Evolutionary conservation across 2,888 invertebrate genomes (phyloP), one percentile per base, ranked within the genome.

Genomic region (Lasioglossum pauxillum): DNA sequence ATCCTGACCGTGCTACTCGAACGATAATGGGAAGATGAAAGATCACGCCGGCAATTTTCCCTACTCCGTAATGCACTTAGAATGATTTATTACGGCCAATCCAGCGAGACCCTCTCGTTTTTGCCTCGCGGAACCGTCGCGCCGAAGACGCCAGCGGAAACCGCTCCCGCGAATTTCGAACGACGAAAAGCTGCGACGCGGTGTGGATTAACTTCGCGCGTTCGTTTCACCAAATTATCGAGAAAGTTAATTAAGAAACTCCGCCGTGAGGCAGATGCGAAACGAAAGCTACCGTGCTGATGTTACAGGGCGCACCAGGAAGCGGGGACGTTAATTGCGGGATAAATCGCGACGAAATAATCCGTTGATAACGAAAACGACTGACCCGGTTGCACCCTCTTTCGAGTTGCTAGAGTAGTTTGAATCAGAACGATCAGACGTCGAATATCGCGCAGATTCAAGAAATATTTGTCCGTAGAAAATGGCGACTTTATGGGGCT

Each of bases 1-100:
- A 86, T 86, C 86, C 78, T 83, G 86, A 87, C 87, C 83, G 83
- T 83, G 87, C 78, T 83, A 75, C 78, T 57, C 74, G 87, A 64
- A 83, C 83, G 87, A 83, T 87, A 87, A 87, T 87, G 78, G 80
- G 78, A 86, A 78, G 83, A 88, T 85, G 88, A 86, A 88, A 80
- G 88, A 88, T 88, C 85, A 75, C 77, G 82, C 67, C 73, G 79
- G 85, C 79, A 87, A 87, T 88, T 88, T 87, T 84, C 86, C 67
- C 69, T 35, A 57, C 75, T 73, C 57, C 69, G 73, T 85, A 82
- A 86, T 69, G 76, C 82, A 12, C 78, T 73, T 49, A 69, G 35
- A 38, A 74, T 60, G 85, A 86, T 85, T 85, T 85, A 85, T 86
- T 67, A 46, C 80, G 53, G 49, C 75, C 64, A 49, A 71, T 53